Base-by-base conservation (phyloP, 1,140 invertebrate genomes). In the Sycobia sp. region DNA sequence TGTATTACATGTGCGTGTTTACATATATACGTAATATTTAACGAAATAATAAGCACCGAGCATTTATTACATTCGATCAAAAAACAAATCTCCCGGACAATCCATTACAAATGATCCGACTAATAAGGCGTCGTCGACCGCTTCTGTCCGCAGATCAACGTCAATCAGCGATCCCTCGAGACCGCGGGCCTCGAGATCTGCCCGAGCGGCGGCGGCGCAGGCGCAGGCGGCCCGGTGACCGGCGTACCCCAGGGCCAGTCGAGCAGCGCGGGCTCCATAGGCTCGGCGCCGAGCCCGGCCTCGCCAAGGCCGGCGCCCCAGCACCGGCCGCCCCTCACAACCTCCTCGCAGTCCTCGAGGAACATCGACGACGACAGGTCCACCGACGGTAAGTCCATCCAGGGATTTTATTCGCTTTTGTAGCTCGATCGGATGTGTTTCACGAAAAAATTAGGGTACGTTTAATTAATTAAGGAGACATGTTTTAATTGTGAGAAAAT, bases 211-310 rank as follows among this genome's bases (percentile, higher is more conserved):
- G 32, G 44, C 11, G 44, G 36, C 0, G 74, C 38, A 71, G 79
- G 44, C 71, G 75, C 29, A 72, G 75, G 68, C 76, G 74, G 77
- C 39, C 73, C 73, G 23, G 73, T 74, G 49, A 71, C 77, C 54
- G 81, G 75, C 58, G 77, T 81, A 58, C 80, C 79, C 47, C 80
- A 81, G 71, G 79, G 80, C 61, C 80, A 82, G 44, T 76, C 78
- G 10, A 82, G 79, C 50, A 81, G 78, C 62, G 73, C 78, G 32
- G 80, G 80, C 61, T 82, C 80, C 60, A 79, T 81, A 61, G 79
- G 80, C 29, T 81, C 80, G 32, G 80, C 79, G 47, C 78, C 80
- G 9, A 82, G 80, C 68, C 80, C 80, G 56, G 78, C 79, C 25
- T 82, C 80, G 29, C 80, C 80, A 22, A 76, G 79, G 69, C 79